Evolutionary conservation across 2,888 invertebrate genomes (phyloP).

Genomic region (Hemaris fuciformis): DNA sequence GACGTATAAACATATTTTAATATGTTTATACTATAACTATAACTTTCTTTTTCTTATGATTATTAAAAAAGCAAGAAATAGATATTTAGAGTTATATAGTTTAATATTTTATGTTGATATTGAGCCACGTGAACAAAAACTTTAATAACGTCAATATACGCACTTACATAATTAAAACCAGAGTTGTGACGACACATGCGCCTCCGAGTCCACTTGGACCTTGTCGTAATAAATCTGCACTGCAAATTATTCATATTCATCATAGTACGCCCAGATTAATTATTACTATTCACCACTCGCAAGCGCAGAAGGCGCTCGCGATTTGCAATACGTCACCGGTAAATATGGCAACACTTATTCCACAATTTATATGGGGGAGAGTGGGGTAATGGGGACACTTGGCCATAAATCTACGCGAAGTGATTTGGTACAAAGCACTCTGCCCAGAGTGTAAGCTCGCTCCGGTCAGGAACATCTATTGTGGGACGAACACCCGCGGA

Average conservation of each 20-base stretch:
- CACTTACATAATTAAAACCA: neutral
- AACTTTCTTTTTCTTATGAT: too few species aligned
- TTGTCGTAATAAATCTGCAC: slow-evolving; percentile 62
- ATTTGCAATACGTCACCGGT: slow-evolving; percentile 78
- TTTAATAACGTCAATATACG: neutral
- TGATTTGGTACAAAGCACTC: slow-evolving; percentile 80
- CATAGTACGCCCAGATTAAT: slow-evolving; percentile 72
- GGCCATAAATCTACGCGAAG: slow-evolving; percentile 76
- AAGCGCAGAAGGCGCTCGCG: slow-evolving; percentile 69
- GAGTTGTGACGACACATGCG: slow-evolving; percentile 41
- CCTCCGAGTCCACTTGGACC: slow-evolving; percentile 42
- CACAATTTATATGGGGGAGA: slow-evolving; percentile 73
- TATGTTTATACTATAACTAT: too few species aligned
- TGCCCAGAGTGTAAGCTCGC: slow-evolving; percentile 71
- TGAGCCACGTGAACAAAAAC: neutral
- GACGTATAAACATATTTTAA: too few species aligned
- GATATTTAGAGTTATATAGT: too few species aligned
- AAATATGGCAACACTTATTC: slow-evolving; percentile 81
- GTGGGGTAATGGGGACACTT: slow-evolving; percentile 68
- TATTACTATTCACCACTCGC: slow-evolving; percentile 71
- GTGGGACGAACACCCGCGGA: slow-evolving; percentile 69
- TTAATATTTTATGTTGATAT: too few species aligned
- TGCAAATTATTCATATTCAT: slow-evolving; percentile 77
- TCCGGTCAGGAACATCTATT: slow-evolving; percentile 74
- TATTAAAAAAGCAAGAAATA: too few species aligned